Evolutionary conservation across 1,140 invertebrate species (phyloP), one percentile per base, ranked within the genome.

Genomic region (Solen grandis): DNA sequence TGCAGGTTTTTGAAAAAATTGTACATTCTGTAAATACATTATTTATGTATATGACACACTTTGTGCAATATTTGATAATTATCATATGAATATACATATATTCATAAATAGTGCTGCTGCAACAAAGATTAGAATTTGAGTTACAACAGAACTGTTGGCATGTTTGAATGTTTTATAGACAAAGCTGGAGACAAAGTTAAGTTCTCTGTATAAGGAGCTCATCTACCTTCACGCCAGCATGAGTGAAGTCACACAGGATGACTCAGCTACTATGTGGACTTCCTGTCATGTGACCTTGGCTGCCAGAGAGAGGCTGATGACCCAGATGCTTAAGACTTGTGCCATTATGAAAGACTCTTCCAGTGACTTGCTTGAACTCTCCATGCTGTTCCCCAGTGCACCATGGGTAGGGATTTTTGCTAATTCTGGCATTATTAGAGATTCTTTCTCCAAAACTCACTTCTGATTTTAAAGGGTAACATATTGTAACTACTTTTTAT

Each of bases 111-210:
- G n/a, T n/a, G n/a, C n/a, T n/a, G n/a, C n/a, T n/a, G n/a, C n/a
- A n/a, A n/a, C n/a, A n/a, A n/a, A n/a, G n/a, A n/a, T n/a, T n/a
- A n/a, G n/a, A n/a, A n/a, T n/a, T n/a, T n/a, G n/a, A n/a, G n/a
- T n/a, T n/a, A n/a, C n/a, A n/a, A n/a, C n/a, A n/a, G n/a, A n/a
- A n/a, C n/a, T n/a, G n/a, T 22, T 33, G 50, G 27, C n/a, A 16
- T 5, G 19, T 10, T 59, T 27, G 14, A 65, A 36, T 38, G 65
- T 77, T 76, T 85, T 83, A 36, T 41, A 90, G 89, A 68, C 86
- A 35, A 89, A 90, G 31, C 66, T 90, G 46, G 89, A 90, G 68
- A 85, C 86, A 33, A 88, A 87, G 65, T 79, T 90, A 29, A 83
- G 83, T 54, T 59, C 55, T 1, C 74, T 89, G n/a, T 90, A 88